Evolutionary conservation across 64 coral and sea anemone genomes (phyloP).

Genomic region (Montipora foliosa): DNA sequence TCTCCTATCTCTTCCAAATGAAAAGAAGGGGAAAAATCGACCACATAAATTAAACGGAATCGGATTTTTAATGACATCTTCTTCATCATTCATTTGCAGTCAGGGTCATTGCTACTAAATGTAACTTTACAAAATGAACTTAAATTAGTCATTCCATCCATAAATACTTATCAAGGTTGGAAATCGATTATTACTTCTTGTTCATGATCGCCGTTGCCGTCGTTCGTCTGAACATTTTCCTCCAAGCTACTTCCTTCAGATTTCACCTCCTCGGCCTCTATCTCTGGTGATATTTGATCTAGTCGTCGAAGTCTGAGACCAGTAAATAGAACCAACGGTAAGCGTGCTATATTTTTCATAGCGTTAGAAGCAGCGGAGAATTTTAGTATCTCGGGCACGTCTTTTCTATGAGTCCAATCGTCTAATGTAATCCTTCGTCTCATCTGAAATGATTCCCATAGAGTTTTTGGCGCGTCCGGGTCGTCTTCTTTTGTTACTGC

Average conservation of each 20-base stretch:
- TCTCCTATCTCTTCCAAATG: no score
- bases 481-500: slow-evolving; percentile 45
- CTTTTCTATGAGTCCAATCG: slow-evolving; percentile 84
- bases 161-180: background rate
- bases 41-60: no score
- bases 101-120: no score
- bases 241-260: background rate
- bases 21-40: no score
- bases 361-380: background rate
- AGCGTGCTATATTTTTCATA: background rate
- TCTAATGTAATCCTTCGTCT: slow-evolving; percentile 56
- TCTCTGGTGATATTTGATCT: background rate
- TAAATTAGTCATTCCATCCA: no score
- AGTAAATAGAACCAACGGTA: background rate
- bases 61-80: no score
- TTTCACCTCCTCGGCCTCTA: background rate
- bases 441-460: slow-evolving; percentile 44
- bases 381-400: slow-evolving; percentile 51
- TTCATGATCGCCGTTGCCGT: background rate
- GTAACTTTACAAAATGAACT: no score
- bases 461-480: background rate
- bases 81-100: no score
- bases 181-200: slow-evolving; percentile 17
- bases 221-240: background rate
- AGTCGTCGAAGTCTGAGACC: background rate